Percentiles rank a stretch among this genome's conserved stretches.
Evolutionary conservation across 2,113 vertebrate genomes (phyloP).

Genomic region (Gyps fulvus): DNA sequence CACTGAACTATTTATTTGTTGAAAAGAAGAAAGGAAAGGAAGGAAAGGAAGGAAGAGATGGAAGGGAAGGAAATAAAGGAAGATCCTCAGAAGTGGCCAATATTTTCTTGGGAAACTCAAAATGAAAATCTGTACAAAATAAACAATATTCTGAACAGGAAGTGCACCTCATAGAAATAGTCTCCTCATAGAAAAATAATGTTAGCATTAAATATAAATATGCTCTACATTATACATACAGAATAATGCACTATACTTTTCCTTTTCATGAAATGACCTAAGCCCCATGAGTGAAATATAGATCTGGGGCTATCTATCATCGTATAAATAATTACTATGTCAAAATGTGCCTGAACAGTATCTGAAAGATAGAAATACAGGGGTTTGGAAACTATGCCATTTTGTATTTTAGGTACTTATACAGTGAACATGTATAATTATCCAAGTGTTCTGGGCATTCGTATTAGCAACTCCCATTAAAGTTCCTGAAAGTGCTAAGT

Average conservation of each 20-base stretch:
- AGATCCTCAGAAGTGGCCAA: background rate
- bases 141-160: conserved; percentile 1
- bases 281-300: conserved; percentile 27
- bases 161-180: background rate
- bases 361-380: background rate
- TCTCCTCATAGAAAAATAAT: conserved; percentile 9
- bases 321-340: conserved; percentile 24
- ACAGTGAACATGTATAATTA: background rate
- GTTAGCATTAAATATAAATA: conserved; percentile 50
- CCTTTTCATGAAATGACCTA: conserved; percentile 2
- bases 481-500: background rate
- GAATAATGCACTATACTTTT: conserved; percentile 32
- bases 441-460: background rate
- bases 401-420: background rate
- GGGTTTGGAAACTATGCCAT: background rate
- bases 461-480: background rate
- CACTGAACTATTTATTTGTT: background rate
- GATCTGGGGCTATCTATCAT: background rate
- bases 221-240: conserved; percentile 36
- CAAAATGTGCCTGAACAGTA: background rate
- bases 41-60: background rate
- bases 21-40: background rate
- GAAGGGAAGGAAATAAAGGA: background rate
- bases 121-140: background rate
- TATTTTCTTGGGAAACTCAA: background rate